A percentile compares a stretch with the other conserved stretches of the same genome.
These are phyloP conservation scores for Habropoda laboriosa DNA, from an alignment of 1,140 invertebrate species.

Conservation along the genomic window DNA sequence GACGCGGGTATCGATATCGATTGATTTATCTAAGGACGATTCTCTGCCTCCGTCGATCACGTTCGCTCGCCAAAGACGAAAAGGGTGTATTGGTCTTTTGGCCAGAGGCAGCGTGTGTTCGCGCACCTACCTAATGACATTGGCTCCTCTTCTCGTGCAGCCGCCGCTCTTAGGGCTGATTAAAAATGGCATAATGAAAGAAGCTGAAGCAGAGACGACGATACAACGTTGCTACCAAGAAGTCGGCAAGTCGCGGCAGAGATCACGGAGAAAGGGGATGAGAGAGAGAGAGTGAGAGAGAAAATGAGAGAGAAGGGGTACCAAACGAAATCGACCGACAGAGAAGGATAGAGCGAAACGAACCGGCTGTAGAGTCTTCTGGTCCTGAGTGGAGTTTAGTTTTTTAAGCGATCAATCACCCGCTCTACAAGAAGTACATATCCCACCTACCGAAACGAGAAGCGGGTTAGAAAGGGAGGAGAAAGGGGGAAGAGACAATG, in stretches of 20 bases:
- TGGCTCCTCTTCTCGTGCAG: conserved; percentile 46
- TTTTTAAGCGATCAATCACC: conserved; percentile 77
- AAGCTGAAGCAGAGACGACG: conserved; percentile 60
- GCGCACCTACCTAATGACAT: conserved; percentile 64
- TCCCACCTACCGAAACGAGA: conserved; percentile 68
- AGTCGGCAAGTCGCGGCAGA: conserved; percentile 38
- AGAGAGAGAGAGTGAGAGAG: background rate
- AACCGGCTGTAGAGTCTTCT: conserved; percentile 27
- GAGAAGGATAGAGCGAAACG: conserved; percentile 32
- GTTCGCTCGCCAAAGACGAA: conserved; percentile 19
- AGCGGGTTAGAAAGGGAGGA: conserved; percentile 35
- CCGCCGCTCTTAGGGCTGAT: conserved; percentile 66
- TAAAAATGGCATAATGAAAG: conserved; percentile 80
- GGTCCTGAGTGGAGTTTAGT: conserved; percentile 63
- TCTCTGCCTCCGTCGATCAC: conserved; percentile 51
- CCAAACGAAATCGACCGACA: conserved; percentile 10
- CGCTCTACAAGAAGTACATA: conserved; percentile 72
- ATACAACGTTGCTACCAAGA: conserved; percentile 69
- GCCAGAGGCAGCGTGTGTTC: background rate
- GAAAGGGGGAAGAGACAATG: conserved; percentile 20
- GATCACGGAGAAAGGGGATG: conserved; percentile 20
- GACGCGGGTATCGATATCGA: conserved; percentile 74
- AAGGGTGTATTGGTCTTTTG: conserved; percentile 44
- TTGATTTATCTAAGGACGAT: conserved; percentile 76
- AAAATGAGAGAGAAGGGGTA: conserved; percentile 17